A percentile compares a stretch with the other conserved stretches of the same genome.
phyloP scores from a whole-genome alignment of 2,113 vertebrate species.

The Mungos mungo region DNA sequence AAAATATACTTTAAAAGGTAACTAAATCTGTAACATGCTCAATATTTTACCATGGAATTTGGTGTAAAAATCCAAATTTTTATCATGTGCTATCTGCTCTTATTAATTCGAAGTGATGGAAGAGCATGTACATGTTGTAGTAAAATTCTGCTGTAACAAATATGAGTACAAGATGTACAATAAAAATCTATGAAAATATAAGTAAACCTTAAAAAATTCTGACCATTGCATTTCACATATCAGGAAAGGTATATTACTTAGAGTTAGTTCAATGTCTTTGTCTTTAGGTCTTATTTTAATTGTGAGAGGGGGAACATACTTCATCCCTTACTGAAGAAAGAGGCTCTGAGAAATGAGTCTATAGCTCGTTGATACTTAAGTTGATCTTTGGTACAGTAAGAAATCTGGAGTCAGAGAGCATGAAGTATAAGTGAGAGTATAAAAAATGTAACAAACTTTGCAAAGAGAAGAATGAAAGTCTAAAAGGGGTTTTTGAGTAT shows the following conservation, averaged over 20 bases:
- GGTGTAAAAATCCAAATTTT: slow-evolving; percentile 62
- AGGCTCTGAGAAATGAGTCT: slow-evolving; percentile 21
- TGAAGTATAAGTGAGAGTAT: slow-evolving; percentile 71
- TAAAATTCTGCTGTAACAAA: slow-evolving; percentile 57
- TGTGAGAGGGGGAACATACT: background rate
- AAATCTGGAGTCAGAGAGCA: slow-evolving; percentile 76
- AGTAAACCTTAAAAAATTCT: background rate
- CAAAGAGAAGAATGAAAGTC: slow-evolving; percentile 81
- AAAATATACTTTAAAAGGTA: slow-evolving; percentile 65
- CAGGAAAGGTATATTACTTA: slow-evolving; percentile 38
- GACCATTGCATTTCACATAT: background rate
- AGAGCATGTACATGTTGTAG: slow-evolving; percentile 58
- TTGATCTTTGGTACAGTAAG: slow-evolving; percentile 79
- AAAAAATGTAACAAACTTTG: slow-evolving; percentile 80
- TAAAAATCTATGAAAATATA: background rate
- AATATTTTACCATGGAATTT: slow-evolving; percentile 27
- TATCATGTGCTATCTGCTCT: slow-evolving; percentile 12
- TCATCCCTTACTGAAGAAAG: slow-evolving; percentile 35
- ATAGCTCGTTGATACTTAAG: background rate
- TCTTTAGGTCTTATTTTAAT: slow-evolving; percentile 48
- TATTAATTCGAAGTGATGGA: slow-evolving; percentile 26
- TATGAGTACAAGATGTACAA: background rate
- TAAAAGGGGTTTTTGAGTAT: slow-evolving; percentile 72
- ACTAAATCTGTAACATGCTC: slow-evolving; percentile 41
- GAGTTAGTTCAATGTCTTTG: background rate